Conservation (phyloP, 2,797 vertebrate species). For the Aphelocoma californica region DNA sequence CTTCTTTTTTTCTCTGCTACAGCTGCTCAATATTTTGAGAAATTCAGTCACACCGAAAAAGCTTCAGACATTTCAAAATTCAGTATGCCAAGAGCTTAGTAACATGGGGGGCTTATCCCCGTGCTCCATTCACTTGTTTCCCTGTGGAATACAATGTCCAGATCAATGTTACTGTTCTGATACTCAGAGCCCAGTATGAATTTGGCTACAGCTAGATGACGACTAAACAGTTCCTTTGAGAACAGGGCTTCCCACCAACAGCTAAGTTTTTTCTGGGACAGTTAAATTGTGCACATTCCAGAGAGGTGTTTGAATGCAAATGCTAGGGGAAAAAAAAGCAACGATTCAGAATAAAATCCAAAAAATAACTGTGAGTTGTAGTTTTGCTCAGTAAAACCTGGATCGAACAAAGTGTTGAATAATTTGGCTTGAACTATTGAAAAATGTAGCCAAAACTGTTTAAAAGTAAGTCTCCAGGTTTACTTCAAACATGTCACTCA, state of each 20-base stretch:
- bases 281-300: slow-evolving; percentile 7
- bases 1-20: background rate
- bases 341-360: background rate
- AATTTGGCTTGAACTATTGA: slow-evolving; percentile 1
- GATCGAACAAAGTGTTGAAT: fast-evolving
- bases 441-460: slow-evolving; percentile 10
- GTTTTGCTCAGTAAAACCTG: background rate
- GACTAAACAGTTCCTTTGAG: background rate
- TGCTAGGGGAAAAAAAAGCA: background rate
- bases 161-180: background rate
- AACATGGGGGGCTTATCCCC: background rate
- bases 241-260: background rate
- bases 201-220: background rate
- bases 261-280: background rate
- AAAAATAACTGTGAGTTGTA: background rate
- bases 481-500: slow-evolving; percentile 6
- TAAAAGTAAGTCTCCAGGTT: background rate
- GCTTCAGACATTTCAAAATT: background rate
- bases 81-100: background rate
- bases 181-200: background rate
- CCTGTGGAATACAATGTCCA: background rate
- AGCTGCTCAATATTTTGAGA: background rate
- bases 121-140: background rate
- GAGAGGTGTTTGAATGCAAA: slow-evolving; percentile 7
- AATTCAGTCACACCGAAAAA: background rate